Conservation (phyloP, 2,888 invertebrate species). For the Ophion slaviceki region DNA sequence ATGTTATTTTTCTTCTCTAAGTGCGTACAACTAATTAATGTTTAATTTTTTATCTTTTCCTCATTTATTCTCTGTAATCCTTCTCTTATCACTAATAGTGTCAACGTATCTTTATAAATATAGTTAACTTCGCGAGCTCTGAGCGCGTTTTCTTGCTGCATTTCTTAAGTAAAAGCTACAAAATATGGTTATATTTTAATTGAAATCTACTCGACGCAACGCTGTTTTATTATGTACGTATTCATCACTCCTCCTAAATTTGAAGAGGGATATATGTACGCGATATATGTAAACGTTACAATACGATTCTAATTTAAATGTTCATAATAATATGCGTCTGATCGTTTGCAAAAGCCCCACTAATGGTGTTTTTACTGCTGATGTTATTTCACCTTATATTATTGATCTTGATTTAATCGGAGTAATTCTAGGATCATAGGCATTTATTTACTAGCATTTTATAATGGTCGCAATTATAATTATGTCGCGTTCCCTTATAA, state of each 20-base stretch:
- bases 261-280: slow-evolving; percentile 17
- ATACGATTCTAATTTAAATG: slow-evolving; percentile 13
- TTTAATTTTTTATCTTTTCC: slow-evolving; percentile 47
- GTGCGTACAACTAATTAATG: slow-evolving; percentile 60
- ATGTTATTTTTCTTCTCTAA: slow-evolving; percentile 72
- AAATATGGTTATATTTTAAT: slow-evolving; percentile 78
- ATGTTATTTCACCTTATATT: slow-evolving; percentile 37
- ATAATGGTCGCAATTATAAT: slow-evolving; percentile 68
- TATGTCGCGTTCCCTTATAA: slow-evolving; percentile 65
- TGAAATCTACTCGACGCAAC: slow-evolving; percentile 61
- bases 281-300: slow-evolving; percentile 43
- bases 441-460: slow-evolving; percentile 55
- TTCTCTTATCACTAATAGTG: slow-evolving; percentile 71
- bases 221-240: slow-evolving; percentile 37
- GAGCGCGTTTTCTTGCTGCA: slow-evolving; percentile 53
- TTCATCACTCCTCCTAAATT: slow-evolving; percentile 46
- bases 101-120: slow-evolving; percentile 82
- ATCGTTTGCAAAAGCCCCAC: slow-evolving; percentile 55
- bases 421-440: slow-evolving; percentile 52
- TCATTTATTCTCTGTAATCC: slow-evolving; percentile 65
- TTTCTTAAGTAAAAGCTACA: slow-evolving; percentile 79
- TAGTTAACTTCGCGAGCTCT: slow-evolving; percentile 78
- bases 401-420: slow-evolving; percentile 47
- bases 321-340: slow-evolving; percentile 40
- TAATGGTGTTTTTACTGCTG: slow-evolving; percentile 46